These are phyloP conservation scores for Pygocentrus nattereri DNA, from an alignment of 2,797 vertebrate genomes.

Conservation along the genomic window DNA sequence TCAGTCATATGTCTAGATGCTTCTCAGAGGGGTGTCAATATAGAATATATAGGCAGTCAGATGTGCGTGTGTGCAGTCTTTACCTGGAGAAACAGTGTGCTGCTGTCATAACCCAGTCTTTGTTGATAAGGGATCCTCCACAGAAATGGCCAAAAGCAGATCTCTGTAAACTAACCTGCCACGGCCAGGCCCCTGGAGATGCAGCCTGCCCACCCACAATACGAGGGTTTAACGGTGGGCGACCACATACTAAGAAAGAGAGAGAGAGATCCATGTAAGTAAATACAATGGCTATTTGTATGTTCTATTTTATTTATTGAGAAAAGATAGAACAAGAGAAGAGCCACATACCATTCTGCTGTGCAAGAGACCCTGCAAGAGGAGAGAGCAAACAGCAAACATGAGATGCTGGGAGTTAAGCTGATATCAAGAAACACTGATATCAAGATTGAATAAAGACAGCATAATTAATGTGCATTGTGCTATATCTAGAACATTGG, in stretches of 20 bases:
- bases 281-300: neutral
- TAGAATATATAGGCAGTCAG: neutral
- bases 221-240: slow-evolving; percentile 39
- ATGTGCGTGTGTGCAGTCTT: neutral
- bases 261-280: neutral
- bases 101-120: slow-evolving; percentile 48
- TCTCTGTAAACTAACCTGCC: slow-evolving; percentile 54
- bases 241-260: slow-evolving; percentile 42
- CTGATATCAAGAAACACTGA: neutral
- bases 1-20: neutral
- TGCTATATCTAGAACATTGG: too few relatives aligned
- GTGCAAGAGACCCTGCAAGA: slow-evolving; percentile 40
- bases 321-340: neutral
- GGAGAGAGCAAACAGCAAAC: neutral
- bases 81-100: slow-evolving; percentile 52
- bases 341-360: slow-evolving; percentile 36
- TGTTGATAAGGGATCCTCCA: slow-evolving; percentile 54
- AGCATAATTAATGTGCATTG: too few relatives aligned
- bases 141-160: slow-evolving; percentile 33
- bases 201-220: slow-evolving; percentile 47
- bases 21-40: neutral
- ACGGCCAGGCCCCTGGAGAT: slow-evolving; percentile 43
- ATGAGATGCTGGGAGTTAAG: neutral
- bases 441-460: too few relatives aligned
- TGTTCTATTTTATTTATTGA: neutral